Conservation (phyloP, 2,113 vertebrate species). For the Accipiter virgatus region DNA sequence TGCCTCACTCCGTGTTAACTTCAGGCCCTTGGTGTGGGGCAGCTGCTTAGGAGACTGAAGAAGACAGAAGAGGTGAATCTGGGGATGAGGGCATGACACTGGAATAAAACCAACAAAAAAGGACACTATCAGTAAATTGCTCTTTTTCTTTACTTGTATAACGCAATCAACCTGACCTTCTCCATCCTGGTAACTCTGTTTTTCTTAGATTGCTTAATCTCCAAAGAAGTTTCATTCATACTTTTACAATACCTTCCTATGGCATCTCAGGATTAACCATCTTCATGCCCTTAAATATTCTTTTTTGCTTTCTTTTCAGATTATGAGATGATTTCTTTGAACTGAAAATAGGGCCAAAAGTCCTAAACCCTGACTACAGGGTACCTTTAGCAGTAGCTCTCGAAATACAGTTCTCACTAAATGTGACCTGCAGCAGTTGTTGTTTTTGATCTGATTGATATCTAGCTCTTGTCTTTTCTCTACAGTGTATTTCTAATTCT, state of each 20-base stretch:
- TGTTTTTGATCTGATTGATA: background rate
- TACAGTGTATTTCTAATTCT: background rate
- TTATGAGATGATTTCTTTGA: background rate
- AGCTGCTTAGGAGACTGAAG: background rate
- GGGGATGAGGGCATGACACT: accelerated
- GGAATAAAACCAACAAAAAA: background rate
- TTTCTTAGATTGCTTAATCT: background rate
- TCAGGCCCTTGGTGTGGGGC: background rate
- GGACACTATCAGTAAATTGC: background rate
- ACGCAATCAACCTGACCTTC: background rate
- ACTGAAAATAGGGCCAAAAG: background rate
- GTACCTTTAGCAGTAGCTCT: background rate
- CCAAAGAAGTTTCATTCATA: background rate
- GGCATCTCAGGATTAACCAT: background rate
- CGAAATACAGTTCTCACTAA: background rate
- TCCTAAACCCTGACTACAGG: background rate
- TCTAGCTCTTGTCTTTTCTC: background rate
- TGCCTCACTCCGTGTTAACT: accelerated
- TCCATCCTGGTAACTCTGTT: background rate
- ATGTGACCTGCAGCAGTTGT: background rate
- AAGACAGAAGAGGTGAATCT: background rate
- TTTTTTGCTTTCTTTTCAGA: background rate
- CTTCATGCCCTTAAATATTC: background rate
- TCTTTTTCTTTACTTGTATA: background rate
- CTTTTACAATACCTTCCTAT: background rate